These are phyloP conservation scores for Calephelis perditalis DNA, from an alignment of 2,888 invertebrate genomes.

Conservation along the genomic window DNA sequence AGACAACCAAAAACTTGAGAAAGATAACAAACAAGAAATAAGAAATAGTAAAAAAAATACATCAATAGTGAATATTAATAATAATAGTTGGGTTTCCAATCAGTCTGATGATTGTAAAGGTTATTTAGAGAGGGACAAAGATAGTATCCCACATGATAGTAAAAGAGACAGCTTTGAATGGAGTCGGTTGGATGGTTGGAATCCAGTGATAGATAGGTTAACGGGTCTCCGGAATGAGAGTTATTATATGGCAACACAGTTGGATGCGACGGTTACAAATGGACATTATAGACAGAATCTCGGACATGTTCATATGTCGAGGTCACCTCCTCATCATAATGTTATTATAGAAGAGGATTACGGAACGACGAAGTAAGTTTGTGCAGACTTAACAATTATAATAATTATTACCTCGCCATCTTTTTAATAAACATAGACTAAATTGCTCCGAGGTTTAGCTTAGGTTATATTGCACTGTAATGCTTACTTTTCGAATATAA, in stretches of 20 bases:
- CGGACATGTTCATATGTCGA: constrained; percentile 63
- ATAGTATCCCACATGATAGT: constrained; percentile 64
- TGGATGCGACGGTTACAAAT: constrained; percentile 75
- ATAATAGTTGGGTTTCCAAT: constrained; percentile 70
- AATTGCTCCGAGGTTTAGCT: too few relatives aligned
- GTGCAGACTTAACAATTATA: too few relatives aligned
- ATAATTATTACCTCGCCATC: too few relatives aligned
- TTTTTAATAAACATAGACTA: too few relatives aligned
- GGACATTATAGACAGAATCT: constrained; percentile 59
- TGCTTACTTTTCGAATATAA: too few relatives aligned
- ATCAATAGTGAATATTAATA: constrained; percentile 70
- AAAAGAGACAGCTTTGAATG: constrained; percentile 78
- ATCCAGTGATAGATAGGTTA: constrained; percentile 92
- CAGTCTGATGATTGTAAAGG: constrained; percentile 73
- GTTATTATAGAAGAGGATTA: constrained; percentile 83
- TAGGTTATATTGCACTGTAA: too few relatives aligned
- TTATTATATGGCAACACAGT: constrained; percentile 90
- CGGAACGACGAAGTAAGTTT: constrained; percentile 51
- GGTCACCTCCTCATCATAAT: constrained; percentile 74
- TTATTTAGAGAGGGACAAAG: constrained; percentile 67
- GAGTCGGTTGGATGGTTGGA: constrained; percentile 83
- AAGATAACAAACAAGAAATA: constrained; percentile 50
- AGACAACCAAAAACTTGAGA: constrained; percentile 42
- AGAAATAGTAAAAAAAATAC: constrained; percentile 63
- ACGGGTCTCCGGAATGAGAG: constrained; percentile 93